phyloP scores from a whole-genome alignment of 2,797 vertebrate species.

The Todus mexicanus region DNA sequence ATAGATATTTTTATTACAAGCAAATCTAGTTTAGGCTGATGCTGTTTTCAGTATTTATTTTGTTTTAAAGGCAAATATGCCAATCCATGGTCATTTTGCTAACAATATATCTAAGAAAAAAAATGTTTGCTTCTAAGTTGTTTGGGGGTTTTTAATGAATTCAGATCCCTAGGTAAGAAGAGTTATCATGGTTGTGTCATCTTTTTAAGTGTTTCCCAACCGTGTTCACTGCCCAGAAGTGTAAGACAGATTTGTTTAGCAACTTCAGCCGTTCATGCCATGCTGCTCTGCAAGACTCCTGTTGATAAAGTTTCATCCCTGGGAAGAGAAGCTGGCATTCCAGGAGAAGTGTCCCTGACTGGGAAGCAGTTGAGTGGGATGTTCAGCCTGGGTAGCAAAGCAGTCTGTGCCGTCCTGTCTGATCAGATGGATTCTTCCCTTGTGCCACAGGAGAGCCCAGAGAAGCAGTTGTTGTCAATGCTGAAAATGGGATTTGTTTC shows the following conservation, averaged over 20 bases:
- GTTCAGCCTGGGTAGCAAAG: not conserved
- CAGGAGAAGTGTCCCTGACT: not conserved
- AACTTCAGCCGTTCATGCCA: not conserved
- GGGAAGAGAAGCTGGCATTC: not conserved
- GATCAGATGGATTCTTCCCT: not conserved
- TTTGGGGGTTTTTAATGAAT: too few relatives aligned
- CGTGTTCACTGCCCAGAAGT: not conserved
- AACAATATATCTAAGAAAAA: not conserved
- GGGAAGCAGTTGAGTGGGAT: not conserved
- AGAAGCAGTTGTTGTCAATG: not conserved
- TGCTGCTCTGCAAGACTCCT: not conserved
- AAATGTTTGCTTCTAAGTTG: not conserved
- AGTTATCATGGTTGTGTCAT: not conserved
- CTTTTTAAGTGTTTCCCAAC: conserved; percentile 24
- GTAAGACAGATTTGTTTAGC: conserved; percentile 7
- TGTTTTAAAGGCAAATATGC: not conserved
- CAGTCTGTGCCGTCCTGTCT: not conserved
- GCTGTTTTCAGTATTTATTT: not conserved
- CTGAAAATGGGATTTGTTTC: not conserved
- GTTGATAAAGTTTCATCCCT: not conserved
- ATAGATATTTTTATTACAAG: not conserved
- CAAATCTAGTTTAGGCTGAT: not conserved
- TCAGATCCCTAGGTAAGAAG: not conserved
- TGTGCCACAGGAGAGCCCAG: not conserved
- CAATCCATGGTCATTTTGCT: not conserved